Evolutionary conservation across 2,797 vertebrate species (phyloP).

Genomic region (Bryconaethiops microstoma): DNA sequence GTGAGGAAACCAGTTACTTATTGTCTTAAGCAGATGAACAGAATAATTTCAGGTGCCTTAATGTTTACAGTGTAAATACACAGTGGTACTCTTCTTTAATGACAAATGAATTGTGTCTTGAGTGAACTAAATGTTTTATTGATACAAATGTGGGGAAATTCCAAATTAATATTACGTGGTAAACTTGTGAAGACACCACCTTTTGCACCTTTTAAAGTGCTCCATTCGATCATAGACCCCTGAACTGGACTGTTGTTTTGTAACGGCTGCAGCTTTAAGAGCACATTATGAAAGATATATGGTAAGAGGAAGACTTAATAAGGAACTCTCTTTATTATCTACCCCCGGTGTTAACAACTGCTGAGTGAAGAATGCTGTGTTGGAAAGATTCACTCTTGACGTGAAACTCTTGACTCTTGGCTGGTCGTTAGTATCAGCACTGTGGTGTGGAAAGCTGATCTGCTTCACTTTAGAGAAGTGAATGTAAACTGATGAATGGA

Average conservation of each 20-base stretch:
- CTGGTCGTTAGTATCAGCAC: no score
- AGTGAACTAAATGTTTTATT: no score
- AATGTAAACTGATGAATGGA: slow-evolving; percentile 12
- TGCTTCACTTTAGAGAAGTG: slow-evolving; percentile 15
- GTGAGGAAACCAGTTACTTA: no score
- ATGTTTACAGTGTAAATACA: not conserved
- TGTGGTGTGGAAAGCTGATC: not conserved
- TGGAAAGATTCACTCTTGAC: not conserved
- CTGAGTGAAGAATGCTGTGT: slow-evolving; percentile 13
- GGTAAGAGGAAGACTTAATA: slow-evolving; percentile 34
- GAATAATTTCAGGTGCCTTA: no score
- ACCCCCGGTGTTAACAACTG: slow-evolving; percentile 19
- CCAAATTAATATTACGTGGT: not conserved
- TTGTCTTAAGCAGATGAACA: no score
- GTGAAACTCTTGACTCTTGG: not conserved
- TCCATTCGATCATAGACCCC: not conserved
- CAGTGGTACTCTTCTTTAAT: not conserved
- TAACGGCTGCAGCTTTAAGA: slow-evolving; percentile 14
- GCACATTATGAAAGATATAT: not conserved
- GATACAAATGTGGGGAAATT: not conserved
- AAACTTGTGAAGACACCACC: not conserved
- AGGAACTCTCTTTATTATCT: slow-evolving; percentile 28
- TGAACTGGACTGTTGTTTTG: not conserved
- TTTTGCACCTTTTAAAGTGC: not conserved
- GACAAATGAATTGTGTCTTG: not conserved